Evolutionary conservation across 2,113 vertebrate genomes (phyloP).

Genomic region (Notothenia coriiceps): DNA sequence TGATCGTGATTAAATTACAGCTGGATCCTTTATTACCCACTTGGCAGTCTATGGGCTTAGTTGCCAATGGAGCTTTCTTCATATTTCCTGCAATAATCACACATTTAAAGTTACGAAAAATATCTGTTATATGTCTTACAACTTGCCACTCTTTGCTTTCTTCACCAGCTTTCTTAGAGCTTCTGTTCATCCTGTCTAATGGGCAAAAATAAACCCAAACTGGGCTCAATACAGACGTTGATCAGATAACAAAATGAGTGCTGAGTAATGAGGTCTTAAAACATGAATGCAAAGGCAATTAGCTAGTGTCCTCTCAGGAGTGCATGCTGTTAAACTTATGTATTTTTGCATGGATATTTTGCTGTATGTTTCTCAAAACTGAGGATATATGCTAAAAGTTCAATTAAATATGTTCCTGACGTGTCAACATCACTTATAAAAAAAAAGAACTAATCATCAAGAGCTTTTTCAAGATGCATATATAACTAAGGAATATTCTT

Average conservation of each 20-base stretch:
- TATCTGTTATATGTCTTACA: constrained; percentile 8
- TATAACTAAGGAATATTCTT: neutral
- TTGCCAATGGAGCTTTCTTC: constrained; percentile 14
- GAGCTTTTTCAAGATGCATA: neutral
- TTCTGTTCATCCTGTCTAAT: constrained; percentile 3
- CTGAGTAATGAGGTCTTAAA: constrained; percentile 47
- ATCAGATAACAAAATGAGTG: constrained; percentile 55
- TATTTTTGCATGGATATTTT: too few species aligned
- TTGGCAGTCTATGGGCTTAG: constrained; percentile 49
- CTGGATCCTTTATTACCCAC: constrained; percentile 70
- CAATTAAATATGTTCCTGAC: neutral
- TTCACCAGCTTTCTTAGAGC: neutral
- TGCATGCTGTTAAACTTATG: too few species aligned
- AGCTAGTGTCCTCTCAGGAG: too few species aligned
- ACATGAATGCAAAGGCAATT: constrained; percentile 15
- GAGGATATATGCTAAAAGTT: neutral
- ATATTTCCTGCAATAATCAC: constrained; percentile 9
- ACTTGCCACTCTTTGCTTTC: neutral
- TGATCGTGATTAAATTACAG: constrained; percentile 73
- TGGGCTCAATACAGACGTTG: constrained; percentile 25
- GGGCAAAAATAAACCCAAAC: constrained; percentile 20
- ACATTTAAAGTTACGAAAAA: neutral
- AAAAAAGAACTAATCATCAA: neutral
- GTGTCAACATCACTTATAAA: neutral
- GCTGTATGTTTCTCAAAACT: constrained; percentile 5